phyloP scores from a whole-genome alignment of 2,888 invertebrate genomes.

The Phlogophora meticulosa region DNA sequence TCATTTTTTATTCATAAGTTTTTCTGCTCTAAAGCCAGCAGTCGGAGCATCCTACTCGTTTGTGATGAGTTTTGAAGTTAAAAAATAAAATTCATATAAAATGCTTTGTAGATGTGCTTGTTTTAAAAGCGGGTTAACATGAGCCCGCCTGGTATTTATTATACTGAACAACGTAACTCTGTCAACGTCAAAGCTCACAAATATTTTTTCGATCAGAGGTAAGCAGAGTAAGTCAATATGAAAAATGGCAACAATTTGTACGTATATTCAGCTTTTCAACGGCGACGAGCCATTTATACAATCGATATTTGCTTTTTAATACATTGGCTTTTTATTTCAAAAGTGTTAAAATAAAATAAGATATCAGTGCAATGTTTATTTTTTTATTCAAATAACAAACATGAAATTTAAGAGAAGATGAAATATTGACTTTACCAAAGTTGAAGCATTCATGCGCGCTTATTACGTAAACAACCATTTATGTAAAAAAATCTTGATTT shows the following conservation, averaged over 20 bases:
- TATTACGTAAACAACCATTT: no score
- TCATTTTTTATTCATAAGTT: slow-evolving; percentile 91
- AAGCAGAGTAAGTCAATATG: slow-evolving; percentile 47
- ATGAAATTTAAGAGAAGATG: no score
- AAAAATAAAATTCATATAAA: slow-evolving; percentile 77
- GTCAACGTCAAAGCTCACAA: slow-evolving; percentile 53
- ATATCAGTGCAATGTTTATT: background rate
- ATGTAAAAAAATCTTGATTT: no score
- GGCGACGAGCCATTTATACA: slow-evolving; percentile 1
- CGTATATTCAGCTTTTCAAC: slow-evolving; percentile 37
- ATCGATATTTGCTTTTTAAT: slow-evolving; percentile 14
- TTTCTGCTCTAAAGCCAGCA: slow-evolving; percentile 89
- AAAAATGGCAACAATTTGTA: slow-evolving; percentile 47
- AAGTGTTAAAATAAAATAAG: background rate
- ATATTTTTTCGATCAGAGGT: slow-evolving; percentile 55
- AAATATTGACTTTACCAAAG: no score
- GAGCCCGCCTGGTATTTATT: slow-evolving; percentile 60
- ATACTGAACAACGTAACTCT: slow-evolving; percentile 52
- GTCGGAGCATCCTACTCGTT: slow-evolving; percentile 87
- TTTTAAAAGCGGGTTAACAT: slow-evolving; percentile 64
- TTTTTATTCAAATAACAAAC: no score
- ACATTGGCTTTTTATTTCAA: no score
- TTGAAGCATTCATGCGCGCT: no score
- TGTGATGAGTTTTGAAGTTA: slow-evolving; percentile 84
- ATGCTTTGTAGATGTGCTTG: slow-evolving; percentile 70